Evolutionary conservation across 2,113 vertebrate genomes (phyloP).

Genomic region (Ptyas mucosa): DNA sequence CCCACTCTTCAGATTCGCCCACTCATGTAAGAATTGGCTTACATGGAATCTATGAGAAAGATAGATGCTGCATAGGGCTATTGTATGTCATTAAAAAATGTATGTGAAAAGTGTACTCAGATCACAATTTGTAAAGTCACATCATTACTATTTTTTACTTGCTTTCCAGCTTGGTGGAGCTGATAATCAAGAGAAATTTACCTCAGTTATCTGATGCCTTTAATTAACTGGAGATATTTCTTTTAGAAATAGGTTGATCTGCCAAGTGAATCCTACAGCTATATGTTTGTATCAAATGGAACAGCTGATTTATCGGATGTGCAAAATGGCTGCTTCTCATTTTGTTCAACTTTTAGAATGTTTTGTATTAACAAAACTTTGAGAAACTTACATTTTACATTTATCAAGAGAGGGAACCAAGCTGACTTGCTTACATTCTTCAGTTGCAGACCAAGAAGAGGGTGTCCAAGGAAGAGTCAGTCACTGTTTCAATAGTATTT

Average conservation of each 20-base stretch:
- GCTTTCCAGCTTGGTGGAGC: background rate
- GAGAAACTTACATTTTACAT: constrained; percentile 14
- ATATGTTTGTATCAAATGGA: background rate
- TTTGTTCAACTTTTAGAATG: background rate
- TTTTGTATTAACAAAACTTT: background rate
- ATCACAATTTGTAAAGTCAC: background rate
- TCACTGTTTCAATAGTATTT: constrained; percentile 17
- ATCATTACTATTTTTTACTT: background rate
- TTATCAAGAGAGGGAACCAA: constrained; percentile 6
- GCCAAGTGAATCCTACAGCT: background rate
- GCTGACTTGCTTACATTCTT: constrained; percentile 10
- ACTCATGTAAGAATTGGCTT: background rate
- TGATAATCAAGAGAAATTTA: background rate
- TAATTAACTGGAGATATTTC: background rate
- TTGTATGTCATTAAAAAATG: background rate
- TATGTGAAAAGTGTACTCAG: background rate
- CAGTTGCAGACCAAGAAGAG: background rate
- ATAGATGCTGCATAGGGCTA: background rate
- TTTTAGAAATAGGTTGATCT: background rate
- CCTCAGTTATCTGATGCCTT: background rate
- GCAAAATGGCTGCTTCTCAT: background rate
- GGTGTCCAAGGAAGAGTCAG: background rate
- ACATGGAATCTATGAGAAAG: background rate
- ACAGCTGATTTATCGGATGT: background rate
- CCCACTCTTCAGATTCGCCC: background rate